Base-by-base conservation (phyloP, 2,888 invertebrate genomes). In the Eueremaeus valkanovi region DNA sequence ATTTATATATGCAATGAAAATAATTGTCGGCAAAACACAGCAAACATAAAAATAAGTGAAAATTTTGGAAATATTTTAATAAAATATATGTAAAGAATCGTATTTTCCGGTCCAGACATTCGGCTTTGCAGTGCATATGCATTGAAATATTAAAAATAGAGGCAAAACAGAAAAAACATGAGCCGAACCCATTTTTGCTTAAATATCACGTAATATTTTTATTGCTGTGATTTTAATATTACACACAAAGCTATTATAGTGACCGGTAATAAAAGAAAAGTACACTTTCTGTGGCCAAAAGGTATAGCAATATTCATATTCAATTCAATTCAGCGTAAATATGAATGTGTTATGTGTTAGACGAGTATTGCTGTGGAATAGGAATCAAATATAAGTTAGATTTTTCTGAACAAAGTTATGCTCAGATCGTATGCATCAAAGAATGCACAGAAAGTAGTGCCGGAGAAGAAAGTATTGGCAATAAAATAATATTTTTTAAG, bases 161-260 rank as follows among this genome's bases (percentile, higher is more conserved):
- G 21, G 18, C 33, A 27, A 29, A 58, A 27, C 33, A 66, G n/a
- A 24, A 24, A 27, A 58, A 58, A 29, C 13, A 2, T 31, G 18
- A 31, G 29, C 21, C 21, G 1, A n/a, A 21, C 1, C 49, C 21
- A n/a, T 63, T 70, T 70, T 42, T 42, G 70, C 27, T 27, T 70
- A 70, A 61, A 42, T 29, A 45, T 70, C 70, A 70, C 70, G 70
- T 70, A 70, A 68, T 70, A 18, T 2, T 70, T 70, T 70, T 70
- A 70, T 70, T 21, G 70, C 70, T 27, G 18, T 36, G 24, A 70
- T 70, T 70, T 70, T 45, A 70, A 70, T 61, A 61, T 61, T 61
- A 61, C 61, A 45, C 11, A 45, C 36, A 8, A 36, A 8, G 36
- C n/a, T 63, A 33, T 70, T 70, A 27, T 70, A 45, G 42, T 70